Base-by-base conservation (phyloP, 2,888 invertebrate species). In the Campopleginae sp. region DNA sequence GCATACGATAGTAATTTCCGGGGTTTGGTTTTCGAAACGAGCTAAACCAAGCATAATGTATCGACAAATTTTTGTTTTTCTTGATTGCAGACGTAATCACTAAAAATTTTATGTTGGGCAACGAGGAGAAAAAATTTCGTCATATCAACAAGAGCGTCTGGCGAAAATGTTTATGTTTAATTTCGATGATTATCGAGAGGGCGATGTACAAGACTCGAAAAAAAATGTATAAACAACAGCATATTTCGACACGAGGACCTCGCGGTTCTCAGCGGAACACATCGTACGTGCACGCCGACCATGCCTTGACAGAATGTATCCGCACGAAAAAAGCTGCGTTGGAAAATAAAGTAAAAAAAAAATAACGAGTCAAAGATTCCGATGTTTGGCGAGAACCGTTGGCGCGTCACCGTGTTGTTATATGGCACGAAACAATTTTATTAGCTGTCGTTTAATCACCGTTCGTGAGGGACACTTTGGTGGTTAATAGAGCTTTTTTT, bases 231-330 rank as follows among this genome's bases (percentile, higher is more conserved):
- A 19, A 48, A 33, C 33, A 82, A 31, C 76, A 38, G n/a, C 23
- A 58, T 48, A 42, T 27, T 31, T 61, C 54, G 27, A 33, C 65
- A 83, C 72, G 79, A 82, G 85, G 84, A 78, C 8, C 63, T 68
- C 44, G 83, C 87, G 87, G 87, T 82, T 88, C 84, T 85, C 79
- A 83, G 86, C 51, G 78, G 72, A 58, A 75, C 23, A 78, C 46
- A 79, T 65, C 63, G 79, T 63, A 79, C 86, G 81, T 82, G 71
- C 83, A 84, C 87, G 87, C 88, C 88, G 89, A 88, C 88, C 90
- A 91, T 91, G 90, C 90, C 89, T 90, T 90, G 90, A 89, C 89
- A 89, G 88, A 87, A 87, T 76, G 58, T 72, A 48, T 68, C 74
- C 72, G 72, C 54, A 80, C 65, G 63, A 33, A 75, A 76, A 80